Base-by-base conservation (phyloP, 1,140 invertebrate genomes). In the Pogonognathellus flavescens region DNA sequence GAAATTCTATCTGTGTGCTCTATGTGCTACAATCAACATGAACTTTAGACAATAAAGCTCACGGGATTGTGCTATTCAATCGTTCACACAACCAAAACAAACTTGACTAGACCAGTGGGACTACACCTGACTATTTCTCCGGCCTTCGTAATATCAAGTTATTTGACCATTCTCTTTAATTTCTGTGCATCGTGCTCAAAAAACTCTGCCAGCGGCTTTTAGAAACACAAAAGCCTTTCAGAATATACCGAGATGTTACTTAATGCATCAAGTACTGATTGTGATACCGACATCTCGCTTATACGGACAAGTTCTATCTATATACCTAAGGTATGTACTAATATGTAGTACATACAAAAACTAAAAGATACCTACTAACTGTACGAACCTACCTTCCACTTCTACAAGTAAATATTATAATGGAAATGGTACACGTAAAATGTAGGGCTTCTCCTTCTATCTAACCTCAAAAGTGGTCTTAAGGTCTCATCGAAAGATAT, bases 31-130 rank as follows among this genome's bases (percentile, higher is more conserved):
- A 41, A 41, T 41, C 31, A 41, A 41, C 31, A 41, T 41, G 31
- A 41, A 41, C 31, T 41, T 41, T 41, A 41, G 31, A 41, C 31
- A 41, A 41, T 41, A 41, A 41, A 41, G 31, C 11, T 57, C n/a
- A 57, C 53, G 41, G 41, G 31, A 76, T 76, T 76, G 70, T 31
- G 41, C 49, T 41, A 76, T 50, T 76, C 70, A n/a, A 76, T 76
- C 70, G 70, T 76, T 76, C 70, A 76, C 70, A 76, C 41, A 31
- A 76, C 70, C 70, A 49, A 76, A 76, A 31, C 25, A 76, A n/a
- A 57, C n/a, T 57, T n/a, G 70, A 76, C 31, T 76, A n/a, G 41
- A n/a, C 41, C 70, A 66, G 13, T 66, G 62, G 62, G 70, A 76
- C 70, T 76, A 76, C 41, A 57, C 41, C 10, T 18, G 25, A 76